phyloP scores from a whole-genome alignment of 2,797 vertebrate species.

The Labroides dimidiatus region DNA sequence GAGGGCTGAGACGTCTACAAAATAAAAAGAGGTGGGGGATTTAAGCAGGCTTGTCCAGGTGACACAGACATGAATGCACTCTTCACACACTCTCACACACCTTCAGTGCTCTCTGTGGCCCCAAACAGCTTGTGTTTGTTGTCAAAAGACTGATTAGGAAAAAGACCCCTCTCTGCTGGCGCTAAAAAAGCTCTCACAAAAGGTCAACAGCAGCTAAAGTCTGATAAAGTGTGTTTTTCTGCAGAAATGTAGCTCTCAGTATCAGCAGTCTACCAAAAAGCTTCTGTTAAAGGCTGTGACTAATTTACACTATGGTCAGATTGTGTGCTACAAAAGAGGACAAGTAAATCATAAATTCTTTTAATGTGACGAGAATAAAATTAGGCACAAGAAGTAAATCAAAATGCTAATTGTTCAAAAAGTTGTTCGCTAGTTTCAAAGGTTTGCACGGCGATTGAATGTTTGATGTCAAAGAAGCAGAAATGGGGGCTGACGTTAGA shows the following conservation, averaged over 20 bases:
- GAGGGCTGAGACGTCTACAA: conserved; percentile 48
- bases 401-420: conserved; percentile 52
- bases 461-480: conserved; percentile 57
- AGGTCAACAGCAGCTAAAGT: conserved; percentile 69
- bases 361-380: conserved; percentile 50
- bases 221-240: conserved; percentile 59
- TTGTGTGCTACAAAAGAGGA: conserved; percentile 36
- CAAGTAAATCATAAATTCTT: conserved; percentile 38
- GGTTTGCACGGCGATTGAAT: conserved; percentile 36
- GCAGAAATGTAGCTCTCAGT: conserved; percentile 52
- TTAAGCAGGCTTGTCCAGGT: conserved; percentile 60
- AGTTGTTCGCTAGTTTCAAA: conserved; percentile 48
- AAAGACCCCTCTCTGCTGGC: conserved; percentile 48
- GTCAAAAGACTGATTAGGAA: conserved; percentile 71
- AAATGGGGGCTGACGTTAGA: conserved; percentile 15
- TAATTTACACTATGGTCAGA: conserved; percentile 62
- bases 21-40: conserved; percentile 68
- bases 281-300: conserved; percentile 48
- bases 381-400: conserved; percentile 44
- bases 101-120: conserved; percentile 55
- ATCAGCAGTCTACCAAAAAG: conserved; percentile 65
- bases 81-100: conserved; percentile 37
- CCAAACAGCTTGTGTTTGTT: conserved; percentile 78
- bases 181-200: conserved; percentile 37
- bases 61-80: conserved; percentile 38